Percentiles rank a stretch among this genome's conserved stretches.
Conservation (phyloP, 2,113 vertebrate genomes). For the Lampris megalopsis region DNA sequence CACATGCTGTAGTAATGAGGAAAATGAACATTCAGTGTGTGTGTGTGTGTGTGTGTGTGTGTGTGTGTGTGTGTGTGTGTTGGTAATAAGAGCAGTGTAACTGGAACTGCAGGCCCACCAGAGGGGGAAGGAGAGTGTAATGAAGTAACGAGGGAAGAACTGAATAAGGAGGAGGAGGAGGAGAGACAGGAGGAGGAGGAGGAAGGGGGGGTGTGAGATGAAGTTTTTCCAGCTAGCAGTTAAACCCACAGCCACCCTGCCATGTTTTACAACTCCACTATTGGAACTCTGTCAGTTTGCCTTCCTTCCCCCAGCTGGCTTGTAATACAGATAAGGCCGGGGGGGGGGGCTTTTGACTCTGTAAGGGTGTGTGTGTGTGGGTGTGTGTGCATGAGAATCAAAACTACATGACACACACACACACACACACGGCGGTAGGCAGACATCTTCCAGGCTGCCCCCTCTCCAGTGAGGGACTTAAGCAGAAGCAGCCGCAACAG, state of each 20-base stretch:
- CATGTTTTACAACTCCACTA: slow-evolving; percentile 60
- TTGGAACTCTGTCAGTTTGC: slow-evolving; percentile 65
- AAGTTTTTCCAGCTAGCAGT: slow-evolving; percentile 64
- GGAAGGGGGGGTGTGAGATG: slow-evolving; percentile 37
- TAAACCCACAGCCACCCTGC: slow-evolving; percentile 55
- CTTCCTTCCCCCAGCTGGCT: slow-evolving; percentile 37
- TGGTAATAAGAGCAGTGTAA: slow-evolving; percentile 66
- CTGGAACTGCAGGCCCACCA: slow-evolving; percentile 65
- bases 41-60: slow-evolving; percentile 12
- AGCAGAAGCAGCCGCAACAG: slow-evolving; percentile 42
- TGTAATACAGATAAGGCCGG: slow-evolving; percentile 39
- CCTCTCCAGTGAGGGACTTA: slow-evolving; percentile 55
- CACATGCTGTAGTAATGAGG: slow-evolving; percentile 55
- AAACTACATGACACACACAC: slow-evolving; percentile 24
- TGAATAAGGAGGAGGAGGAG: slow-evolving; percentile 46
- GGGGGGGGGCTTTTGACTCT: background rate
- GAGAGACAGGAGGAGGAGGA: slow-evolving; percentile 14
- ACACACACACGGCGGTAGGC: background rate
- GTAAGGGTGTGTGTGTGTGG: slow-evolving; percentile 3
- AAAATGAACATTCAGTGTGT: slow-evolving; percentile 33
- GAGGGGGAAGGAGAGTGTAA: slow-evolving; percentile 57
- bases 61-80: slow-evolving; percentile 20
- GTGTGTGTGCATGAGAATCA: background rate
- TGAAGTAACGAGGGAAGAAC: slow-evolving; percentile 55
- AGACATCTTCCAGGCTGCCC: slow-evolving; percentile 34